Percentiles rank a stretch among this genome's conserved stretches.
phyloP scores from a whole-genome alignment of 1,140 invertebrate species.

The Lepidurus couesii region DNA sequence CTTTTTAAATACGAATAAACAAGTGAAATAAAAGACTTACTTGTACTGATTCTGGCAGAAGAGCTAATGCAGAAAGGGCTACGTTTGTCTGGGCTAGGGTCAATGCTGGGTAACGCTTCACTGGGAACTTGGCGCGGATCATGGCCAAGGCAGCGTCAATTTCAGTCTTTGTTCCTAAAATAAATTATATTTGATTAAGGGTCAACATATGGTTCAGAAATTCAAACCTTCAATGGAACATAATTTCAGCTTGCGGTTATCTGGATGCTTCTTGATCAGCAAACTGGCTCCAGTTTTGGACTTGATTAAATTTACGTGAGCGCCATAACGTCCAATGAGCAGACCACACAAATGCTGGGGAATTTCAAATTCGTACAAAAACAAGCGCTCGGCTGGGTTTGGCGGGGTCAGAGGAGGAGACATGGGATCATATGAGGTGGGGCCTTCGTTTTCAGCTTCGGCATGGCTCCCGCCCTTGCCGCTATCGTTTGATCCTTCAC shows the following conservation, averaged over 20 bases:
- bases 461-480: constrained; percentile 60
- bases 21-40: constrained; percentile 47
- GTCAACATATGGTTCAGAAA: constrained; percentile 1
- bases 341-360: constrained; percentile 72
- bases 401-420: constrained; percentile 23
- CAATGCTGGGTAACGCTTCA: constrained; percentile 67
- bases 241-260: constrained; percentile 64
- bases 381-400: constrained; percentile 34
- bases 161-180: constrained; percentile 58
- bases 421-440: constrained; percentile 26
- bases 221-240: constrained; percentile 70
- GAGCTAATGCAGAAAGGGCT: constrained; percentile 52
- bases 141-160: constrained; percentile 72
- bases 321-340: constrained; percentile 77
- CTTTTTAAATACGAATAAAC: neutral
- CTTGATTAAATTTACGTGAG: constrained; percentile 74
- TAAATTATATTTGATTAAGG: constrained; percentile 34
- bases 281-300: constrained; percentile 68
- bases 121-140: constrained; percentile 75
- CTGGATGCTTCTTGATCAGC: constrained; percentile 66
- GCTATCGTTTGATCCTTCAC: constrained; percentile 67
- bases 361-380: constrained; percentile 69
- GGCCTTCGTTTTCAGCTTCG: constrained; percentile 31
- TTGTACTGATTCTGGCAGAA: constrained; percentile 58
- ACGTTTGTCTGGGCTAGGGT: constrained; percentile 69